These are phyloP conservation scores for Thereva nobilitata DNA, from an alignment of 2,888 invertebrate genomes.

Conservation along the genomic window DNA sequence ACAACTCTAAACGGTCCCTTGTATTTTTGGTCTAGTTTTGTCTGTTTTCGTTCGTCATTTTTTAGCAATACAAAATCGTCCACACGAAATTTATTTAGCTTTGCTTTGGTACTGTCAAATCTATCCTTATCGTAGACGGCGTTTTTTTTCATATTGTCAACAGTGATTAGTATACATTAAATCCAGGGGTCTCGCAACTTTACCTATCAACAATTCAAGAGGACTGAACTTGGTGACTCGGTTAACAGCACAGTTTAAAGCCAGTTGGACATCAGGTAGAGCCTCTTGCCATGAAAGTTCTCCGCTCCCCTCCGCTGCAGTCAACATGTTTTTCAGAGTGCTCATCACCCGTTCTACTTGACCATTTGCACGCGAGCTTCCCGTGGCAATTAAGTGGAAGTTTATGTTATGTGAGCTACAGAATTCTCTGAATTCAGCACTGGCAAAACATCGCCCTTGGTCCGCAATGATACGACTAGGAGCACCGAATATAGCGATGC, in stretches of 20 bases:
- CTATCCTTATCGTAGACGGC: neutral
- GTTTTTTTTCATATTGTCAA: neutral
- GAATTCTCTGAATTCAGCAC: neutral
- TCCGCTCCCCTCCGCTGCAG: neutral
- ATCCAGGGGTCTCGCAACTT: conserved; percentile 6
- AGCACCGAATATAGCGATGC: neutral
- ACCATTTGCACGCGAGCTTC: neutral
- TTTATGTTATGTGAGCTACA: conserved; percentile 1
- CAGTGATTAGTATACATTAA: neutral
- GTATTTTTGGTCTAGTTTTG: conserved; percentile 5
- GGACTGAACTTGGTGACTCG: conserved; percentile 8
- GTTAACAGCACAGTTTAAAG: neutral
- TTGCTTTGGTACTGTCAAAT: conserved; percentile 5
- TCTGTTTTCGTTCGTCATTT: conserved; percentile 9
- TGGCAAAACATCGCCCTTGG: conserved; percentile 12
- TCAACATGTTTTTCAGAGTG: conserved; percentile 5
- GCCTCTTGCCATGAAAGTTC: neutral
- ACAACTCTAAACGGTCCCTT: neutral
- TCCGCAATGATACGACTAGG: conserved; percentile 2
- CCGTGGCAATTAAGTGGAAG: neutral
- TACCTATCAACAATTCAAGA: conserved; percentile 5
- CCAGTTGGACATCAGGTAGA: neutral
- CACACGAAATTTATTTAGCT: neutral
- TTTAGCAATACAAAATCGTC: neutral
- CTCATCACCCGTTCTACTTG: conserved; percentile 12